Base-by-base conservation (phyloP, 2,113 vertebrate species). In the Gymnorhina tibicen region DNA sequence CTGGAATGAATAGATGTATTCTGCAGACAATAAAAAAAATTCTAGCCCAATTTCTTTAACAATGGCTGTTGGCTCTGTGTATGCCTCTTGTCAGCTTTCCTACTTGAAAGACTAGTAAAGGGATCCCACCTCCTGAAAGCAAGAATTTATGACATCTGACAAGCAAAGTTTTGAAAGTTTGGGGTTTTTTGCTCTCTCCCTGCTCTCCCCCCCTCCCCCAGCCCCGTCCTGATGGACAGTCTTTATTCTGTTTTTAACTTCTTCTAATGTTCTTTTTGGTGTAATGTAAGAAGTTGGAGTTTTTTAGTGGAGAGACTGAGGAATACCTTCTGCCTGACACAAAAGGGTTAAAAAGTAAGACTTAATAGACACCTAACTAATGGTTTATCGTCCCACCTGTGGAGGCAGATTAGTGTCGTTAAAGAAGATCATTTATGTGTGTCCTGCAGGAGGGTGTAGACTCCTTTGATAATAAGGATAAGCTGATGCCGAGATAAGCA, bases 391-490 rank as follows among this genome's bases (percentile, higher is more conserved):
- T 96, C 92, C 96, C 97, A 97, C 95, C 97, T 97, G 98, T 96
- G 97, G 96, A 95, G 88, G 58, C 92, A 98, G 98, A 97, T 98
- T 98, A 97, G 81, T 95, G 95, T 94, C 76, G 94, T 98, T 98
- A 97, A 96, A 97, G 82, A 88, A 73, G 88, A 91, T 95, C 92
- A 82, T 85, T 96, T 96, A 94, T 96, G 96, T 96, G 94, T 92
- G 87, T 97, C 95, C 94, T 93, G 86, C 52, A 91, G 87, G 50
- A 94, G 96, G 98, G 97, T 83, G 92, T 96, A 97, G 92, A 8
- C 89, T 95, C 68, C 97, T 97, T 98, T 98, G 98, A 98, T 98
- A 98, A 97, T 98, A 97, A 98, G 98, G 98, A 98, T 98, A 98
- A 98, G 95, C 96, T 98, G 98, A 97, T 98, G 97, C 63, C 47